Evolutionary conservation across 1,140 invertebrate genomes (phyloP).

Genomic region (Rhagoletis pomonella): DNA sequence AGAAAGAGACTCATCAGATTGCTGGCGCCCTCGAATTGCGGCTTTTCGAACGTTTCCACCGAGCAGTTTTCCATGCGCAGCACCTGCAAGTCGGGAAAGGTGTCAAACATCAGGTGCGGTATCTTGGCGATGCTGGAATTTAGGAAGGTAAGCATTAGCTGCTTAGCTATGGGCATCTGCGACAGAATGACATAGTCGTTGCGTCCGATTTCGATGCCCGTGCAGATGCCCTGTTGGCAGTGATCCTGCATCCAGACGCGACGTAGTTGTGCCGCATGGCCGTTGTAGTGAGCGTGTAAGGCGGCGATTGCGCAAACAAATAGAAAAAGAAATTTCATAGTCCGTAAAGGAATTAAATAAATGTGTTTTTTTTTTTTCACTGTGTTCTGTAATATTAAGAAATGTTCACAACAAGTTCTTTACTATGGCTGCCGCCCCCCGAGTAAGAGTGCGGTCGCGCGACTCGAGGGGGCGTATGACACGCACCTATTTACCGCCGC

Average conservation of each 20-base stretch:
- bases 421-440: constrained; percentile 1
- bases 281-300: constrained; percentile 3
- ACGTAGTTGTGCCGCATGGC: constrained; percentile 62
- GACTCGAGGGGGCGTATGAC: neutral
- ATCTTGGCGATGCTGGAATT: constrained; percentile 71
- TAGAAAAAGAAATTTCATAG: constrained; percentile 51
- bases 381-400: neutral
- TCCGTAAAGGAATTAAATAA: neutral
- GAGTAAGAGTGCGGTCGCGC: neutral
- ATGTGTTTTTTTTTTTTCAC: neutral
- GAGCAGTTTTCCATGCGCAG: constrained; percentile 71
- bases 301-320: constrained; percentile 11
- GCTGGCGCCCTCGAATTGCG: constrained; percentile 71
- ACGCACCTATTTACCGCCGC: neutral
- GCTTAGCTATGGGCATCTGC: constrained; percentile 65
- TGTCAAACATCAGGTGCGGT: constrained; percentile 71
- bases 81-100: constrained; percentile 70
- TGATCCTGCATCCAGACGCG: constrained; percentile 72
- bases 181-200: constrained; percentile 71
- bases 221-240: constrained; percentile 66
- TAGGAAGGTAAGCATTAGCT: constrained; percentile 66
- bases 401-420: neutral
- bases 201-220: constrained; percentile 64
- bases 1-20: constrained; percentile 69
- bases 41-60: constrained; percentile 69